phyloP scores from a whole-genome alignment of 35 echinoderm and acorn worm genomes.

The Ophiothrix spiculata region DNA sequence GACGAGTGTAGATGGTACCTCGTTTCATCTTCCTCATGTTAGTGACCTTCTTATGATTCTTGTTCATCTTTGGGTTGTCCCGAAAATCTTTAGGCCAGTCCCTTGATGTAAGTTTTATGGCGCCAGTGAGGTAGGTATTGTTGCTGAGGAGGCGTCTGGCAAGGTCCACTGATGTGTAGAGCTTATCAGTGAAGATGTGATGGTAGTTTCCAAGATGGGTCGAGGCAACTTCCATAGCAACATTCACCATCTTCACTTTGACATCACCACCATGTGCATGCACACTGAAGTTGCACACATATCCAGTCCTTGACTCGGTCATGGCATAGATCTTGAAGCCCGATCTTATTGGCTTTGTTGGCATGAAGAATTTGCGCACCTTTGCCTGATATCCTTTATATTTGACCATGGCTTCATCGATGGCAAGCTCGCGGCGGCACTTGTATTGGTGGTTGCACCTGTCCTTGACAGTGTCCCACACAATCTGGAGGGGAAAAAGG shows the following conservation, averaged over 20 bases:
- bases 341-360: neutral
- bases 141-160: neutral
- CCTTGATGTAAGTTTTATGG: neutral
- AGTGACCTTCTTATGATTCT: neutral
- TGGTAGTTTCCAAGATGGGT: neutral
- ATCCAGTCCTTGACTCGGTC: neutral
- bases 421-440: neutral
- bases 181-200: neutral
- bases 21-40: neutral
- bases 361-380: neutral
- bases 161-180: neutral
- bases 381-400: neutral
- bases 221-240: neutral
- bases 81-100: neutral
- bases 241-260: neutral
- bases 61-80: neutral
- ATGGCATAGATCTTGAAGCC: neutral
- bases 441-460: neutral
- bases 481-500: neutral
- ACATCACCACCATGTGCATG: neutral
- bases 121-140: neutral
- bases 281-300: neutral
- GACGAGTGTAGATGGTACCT: conserved; percentile 19
- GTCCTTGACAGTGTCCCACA: neutral
- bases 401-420: neutral